A percentile compares a stretch with the other conserved stretches of the same genome.
These are phyloP conservation scores for Pocillopora verrucosa DNA, from an alignment of 64 coral and sea anemone genomes.

Conservation along the genomic window DNA sequence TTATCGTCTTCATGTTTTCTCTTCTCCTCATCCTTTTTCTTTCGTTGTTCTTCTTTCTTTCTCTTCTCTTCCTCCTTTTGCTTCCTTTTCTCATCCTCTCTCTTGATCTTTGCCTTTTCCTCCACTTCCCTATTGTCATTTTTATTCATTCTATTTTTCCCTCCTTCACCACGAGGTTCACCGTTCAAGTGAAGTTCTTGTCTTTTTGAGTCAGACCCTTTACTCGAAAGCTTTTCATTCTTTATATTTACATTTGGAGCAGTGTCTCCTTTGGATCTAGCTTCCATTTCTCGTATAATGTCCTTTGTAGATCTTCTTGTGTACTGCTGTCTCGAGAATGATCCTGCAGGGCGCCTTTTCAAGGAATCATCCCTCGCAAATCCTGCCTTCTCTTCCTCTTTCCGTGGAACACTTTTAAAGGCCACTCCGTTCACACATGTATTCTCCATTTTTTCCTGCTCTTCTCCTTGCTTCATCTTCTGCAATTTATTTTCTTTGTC, in stretches of 20 bases:
- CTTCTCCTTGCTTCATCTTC: background rate
- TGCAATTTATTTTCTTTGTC: conserved; percentile 12
- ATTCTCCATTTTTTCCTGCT: background rate
- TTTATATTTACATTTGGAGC: background rate
- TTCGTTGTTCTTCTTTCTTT: conserved; percentile 13
- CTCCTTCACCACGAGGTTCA: background rate
- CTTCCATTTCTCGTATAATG: conserved; percentile 65
- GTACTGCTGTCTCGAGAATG: conserved; percentile 29
- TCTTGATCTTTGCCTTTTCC: background rate
- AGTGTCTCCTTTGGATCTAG: conserved; percentile 14
- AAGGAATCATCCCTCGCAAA: background rate
- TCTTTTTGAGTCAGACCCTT: background rate
- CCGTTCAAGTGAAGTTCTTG: background rate
- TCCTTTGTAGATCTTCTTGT: conserved; percentile 56
- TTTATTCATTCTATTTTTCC: background rate
- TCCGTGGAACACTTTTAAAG: background rate
- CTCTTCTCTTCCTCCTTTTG: conserved; percentile 9
- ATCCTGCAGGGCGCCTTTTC: background rate
- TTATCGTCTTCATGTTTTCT: conserved; percentile 17
- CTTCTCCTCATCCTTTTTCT: conserved; percentile 19
- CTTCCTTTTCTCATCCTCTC: conserved; percentile 24
- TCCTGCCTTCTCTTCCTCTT: background rate
- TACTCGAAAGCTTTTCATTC: background rate
- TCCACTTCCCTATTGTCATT: background rate
- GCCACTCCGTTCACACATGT: background rate